Evolutionary conservation across 2,888 invertebrate species (phyloP).

Genomic region (Leucophenga montana): DNA sequence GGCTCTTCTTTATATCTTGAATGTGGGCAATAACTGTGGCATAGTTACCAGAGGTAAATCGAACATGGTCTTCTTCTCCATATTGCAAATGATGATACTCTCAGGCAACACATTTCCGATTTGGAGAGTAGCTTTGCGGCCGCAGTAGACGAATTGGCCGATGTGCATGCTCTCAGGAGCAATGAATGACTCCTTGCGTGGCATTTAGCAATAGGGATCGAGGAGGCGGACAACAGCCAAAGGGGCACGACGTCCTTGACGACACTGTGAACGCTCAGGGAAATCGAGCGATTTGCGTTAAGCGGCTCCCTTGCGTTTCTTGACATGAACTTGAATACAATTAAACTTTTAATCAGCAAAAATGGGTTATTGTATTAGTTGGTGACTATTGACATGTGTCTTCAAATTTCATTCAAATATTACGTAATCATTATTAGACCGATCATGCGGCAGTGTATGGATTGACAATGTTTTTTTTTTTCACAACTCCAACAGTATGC

Average conservation of each 20-base stretch:
- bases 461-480: no score
- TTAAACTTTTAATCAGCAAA: no score
- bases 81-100: constrained; percentile 98
- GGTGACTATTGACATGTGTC: no score
- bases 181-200: constrained; percentile 96
- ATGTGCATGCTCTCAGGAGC: constrained; percentile 99
- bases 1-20: constrained; percentile 95
- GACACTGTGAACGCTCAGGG: constrained; percentile 98
- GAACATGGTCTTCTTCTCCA: constrained; percentile 99
- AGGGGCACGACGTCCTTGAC: constrained; percentile 99
- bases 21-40: constrained; percentile 99
- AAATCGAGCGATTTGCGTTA: constrained; percentile 96
- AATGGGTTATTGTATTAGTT: no score
- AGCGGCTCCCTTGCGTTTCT: constrained; percentile 98
- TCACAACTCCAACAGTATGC: no score
- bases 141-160: constrained; percentile 99
- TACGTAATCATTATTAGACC: no score
- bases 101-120: constrained; percentile 99
- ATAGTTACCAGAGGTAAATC: constrained; percentile 98
- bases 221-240: constrained; percentile 97
- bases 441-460: no score
- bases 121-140: constrained; percentile 92
- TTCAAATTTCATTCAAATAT: no score
- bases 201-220: constrained; percentile 98
- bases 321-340: constrained; percentile 98